These are phyloP conservation scores for Hydractinia symbiolongicarpus DNA, from an alignment of 30 jellyfish, hydroid and myxozoan genomes.

Conservation along the genomic window DNA sequence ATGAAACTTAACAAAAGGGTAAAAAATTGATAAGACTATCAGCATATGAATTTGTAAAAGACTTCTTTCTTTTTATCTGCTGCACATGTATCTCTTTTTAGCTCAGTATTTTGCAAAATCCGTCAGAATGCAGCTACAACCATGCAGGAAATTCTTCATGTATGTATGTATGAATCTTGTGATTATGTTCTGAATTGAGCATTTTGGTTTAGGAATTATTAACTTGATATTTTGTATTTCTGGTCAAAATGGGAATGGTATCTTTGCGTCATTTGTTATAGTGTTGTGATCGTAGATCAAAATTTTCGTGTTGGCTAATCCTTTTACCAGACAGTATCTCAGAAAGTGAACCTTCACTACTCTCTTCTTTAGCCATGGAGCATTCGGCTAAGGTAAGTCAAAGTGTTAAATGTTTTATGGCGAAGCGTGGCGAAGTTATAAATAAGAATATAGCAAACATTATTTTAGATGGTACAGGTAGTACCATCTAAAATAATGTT, in stretches of 20 bases:
- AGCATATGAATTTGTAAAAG: no score
- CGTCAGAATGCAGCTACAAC: constrained; percentile 51
- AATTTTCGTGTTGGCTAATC: constrained; percentile 78
- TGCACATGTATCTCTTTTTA: neutral
- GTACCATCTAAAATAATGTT: no score
- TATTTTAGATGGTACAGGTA: no score
- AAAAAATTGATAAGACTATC: no score
- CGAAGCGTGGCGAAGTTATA: no score
- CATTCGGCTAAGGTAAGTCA: constrained; percentile 57
- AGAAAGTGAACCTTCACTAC: constrained; percentile 49
- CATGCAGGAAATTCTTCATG: constrained; percentile 66
- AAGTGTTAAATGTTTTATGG: neutral
- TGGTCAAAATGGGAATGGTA: no score
- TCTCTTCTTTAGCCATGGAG: constrained; percentile 43
- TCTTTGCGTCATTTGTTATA: neutral
- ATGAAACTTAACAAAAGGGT: no score
- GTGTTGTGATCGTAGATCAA: constrained; percentile 71
- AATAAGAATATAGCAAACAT: no score
- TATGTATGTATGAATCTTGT: constrained; percentile 26
- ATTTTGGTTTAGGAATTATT: no score
- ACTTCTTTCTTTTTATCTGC: no score
- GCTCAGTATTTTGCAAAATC: constrained; percentile 42
- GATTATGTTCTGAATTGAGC: no score
- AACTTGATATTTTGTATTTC: no score
- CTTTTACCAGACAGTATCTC: constrained; percentile 71